phyloP scores from a whole-genome alignment of 2,113 vertebrate genomes.

The Tursiops truncatus region DNA sequence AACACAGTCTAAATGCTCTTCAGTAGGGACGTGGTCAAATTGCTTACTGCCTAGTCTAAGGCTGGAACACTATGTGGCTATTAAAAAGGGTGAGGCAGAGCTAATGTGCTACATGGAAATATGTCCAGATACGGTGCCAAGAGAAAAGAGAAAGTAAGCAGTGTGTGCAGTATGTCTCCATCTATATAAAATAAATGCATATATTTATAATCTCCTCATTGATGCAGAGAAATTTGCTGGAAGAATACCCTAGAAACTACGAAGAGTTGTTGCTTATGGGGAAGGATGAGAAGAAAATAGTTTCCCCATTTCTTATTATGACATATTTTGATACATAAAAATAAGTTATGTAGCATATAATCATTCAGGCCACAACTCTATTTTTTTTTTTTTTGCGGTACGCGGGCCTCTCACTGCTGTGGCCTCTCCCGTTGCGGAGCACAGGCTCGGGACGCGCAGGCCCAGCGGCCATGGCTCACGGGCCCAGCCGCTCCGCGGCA shows the following conservation, averaged over 20 bases:
- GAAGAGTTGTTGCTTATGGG: background rate
- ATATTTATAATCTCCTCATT: background rate
- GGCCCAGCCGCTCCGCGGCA: no score
- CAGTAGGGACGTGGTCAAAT: background rate
- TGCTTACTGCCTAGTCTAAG: background rate
- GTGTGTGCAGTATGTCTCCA: background rate
- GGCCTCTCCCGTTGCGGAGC: no score
- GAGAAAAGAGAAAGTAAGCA: background rate
- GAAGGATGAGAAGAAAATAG: background rate
- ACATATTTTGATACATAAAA: background rate
- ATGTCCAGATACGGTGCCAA: background rate
- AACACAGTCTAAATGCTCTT: accelerated
- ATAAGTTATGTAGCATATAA: background rate
- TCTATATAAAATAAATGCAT: background rate
- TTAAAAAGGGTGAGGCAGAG: background rate
- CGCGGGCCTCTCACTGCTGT: no score
- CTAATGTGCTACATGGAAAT: accelerated
- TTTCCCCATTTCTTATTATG: background rate
- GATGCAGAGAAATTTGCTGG: background rate
- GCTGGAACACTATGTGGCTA: accelerated
- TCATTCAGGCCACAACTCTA: background rate
- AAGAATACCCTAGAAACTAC: no score
- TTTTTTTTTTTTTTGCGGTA: no score
- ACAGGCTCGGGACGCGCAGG: no score
- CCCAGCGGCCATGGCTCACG: no score